Percentiles rank a stretch among this genome's conserved stretches.
These are phyloP conservation scores for Athene noctua DNA, from an alignment of 2,113 vertebrate genomes.

Conservation along the genomic window DNA sequence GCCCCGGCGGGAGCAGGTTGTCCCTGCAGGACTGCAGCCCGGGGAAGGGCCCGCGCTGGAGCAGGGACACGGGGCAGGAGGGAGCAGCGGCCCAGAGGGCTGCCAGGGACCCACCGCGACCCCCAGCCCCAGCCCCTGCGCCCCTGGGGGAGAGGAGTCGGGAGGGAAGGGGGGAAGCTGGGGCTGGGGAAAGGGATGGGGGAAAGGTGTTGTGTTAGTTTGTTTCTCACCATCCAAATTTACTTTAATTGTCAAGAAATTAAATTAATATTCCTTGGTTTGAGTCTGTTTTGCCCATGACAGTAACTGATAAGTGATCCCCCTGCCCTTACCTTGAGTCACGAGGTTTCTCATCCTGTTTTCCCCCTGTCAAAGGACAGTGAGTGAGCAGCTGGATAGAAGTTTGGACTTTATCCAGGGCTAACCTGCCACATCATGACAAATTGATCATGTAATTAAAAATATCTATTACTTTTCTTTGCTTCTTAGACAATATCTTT, in stretches of 20 bases:
- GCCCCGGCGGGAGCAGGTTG: background rate
- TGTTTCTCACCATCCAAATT: background rate
- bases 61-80: no score
- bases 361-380: background rate
- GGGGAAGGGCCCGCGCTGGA: no score
- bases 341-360: background rate
- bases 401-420: background rate
- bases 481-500: background rate
- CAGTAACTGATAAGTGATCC: background rate
- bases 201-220: background rate
- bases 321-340: background rate
- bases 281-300: background rate
- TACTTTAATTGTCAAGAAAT: background rate
- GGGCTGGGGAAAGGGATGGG: rapidly evolving
- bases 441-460: background rate
- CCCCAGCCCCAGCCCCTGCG: rapidly evolving
- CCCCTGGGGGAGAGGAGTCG: rapidly evolving
- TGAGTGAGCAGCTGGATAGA: background rate
- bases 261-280: background rate
- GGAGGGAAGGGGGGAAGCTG: no score
- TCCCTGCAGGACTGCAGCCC: background rate
- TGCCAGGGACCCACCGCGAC: no score
- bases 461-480: background rate
- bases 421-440: background rate
- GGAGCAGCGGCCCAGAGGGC: background rate